Base-by-base conservation (phyloP, 2,797 vertebrate species). In the Dryobates pubescens region DNA sequence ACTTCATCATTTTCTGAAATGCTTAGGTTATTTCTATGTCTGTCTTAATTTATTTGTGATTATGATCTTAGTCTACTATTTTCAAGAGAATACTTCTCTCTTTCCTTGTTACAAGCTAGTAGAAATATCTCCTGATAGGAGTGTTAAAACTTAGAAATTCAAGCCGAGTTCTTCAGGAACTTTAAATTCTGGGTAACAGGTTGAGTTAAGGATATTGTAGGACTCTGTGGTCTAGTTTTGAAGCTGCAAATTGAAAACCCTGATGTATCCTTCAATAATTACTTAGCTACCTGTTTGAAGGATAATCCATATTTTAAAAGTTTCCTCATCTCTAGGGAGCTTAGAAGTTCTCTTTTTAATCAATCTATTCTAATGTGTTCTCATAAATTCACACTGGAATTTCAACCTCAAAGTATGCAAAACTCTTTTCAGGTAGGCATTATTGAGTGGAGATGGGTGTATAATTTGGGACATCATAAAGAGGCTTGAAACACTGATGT, bases 251-350 rank as follows among this genome's bases (percentile, higher is more conserved):
- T 45, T 76, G 84, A 29, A 88, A 89, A 93, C 67, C 34, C 32
- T 81, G 24, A 43, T 76, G 64, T 86, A 53, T 92, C 86, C 89
- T 91, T 95, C 90, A 90, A 10, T 92, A 92, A 83, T 86, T 84
- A 53, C 68, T 83, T 71, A 82, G 24, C 92, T 94, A 59, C 85
- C 74, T 84, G 51, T 81, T 74, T 89, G 85, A 92, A 81, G 80
- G 78, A 26, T 91, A 92, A 89, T 93, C 89, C 54, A 59, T 94
- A 77, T 94, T 95, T 93, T 88, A 91, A 64, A 92, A 82, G 74
- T 91, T 94, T 80, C 53, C 75, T 93, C 27, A 15, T 88, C 71
- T 88, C 68, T 63, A 81, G 65, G 17, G 14, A 87, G 74, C 76
- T 80, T 61, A 41, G 72, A 94, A 86, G 62, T 74, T 89, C 32